Base-by-base conservation (phyloP, 2,113 vertebrate species). In the Odontesthes bonariensis region DNA sequence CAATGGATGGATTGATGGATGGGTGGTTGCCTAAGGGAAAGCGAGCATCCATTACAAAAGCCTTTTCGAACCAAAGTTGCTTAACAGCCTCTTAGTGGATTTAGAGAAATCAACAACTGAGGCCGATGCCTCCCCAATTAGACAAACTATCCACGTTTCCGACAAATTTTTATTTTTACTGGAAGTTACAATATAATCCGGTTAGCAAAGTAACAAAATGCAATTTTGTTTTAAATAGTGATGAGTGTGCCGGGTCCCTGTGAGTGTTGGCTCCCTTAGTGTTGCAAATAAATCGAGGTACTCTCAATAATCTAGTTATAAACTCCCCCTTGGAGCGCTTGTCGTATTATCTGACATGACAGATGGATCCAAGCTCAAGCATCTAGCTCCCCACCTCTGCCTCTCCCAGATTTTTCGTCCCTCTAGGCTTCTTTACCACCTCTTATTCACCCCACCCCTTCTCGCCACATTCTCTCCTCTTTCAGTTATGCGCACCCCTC, bases 321-420 rank as follows among this genome's bases (percentile, higher is more conserved):
- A 88, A 69, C 79, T 82, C 72, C 75, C 79, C 75, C 79, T 76
- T 67, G 47, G 58, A 91, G 76, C 61, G 11, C 79, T 73, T 80
- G 90, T 92, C 90, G 87, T 84, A 87, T 91, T 88, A 87, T 89
- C 81, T 82, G 83, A 89, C 84, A 88, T 89, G 91, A 92, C 88
- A 91, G 91, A 92, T 92, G 82, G 85, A 83, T 85, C 35, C 13
- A 54, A 81, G 76, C 75, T 32, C 20, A 40, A 20, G 75, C 66
- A 62, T 78, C 59, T 42, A 38, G 64, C 63, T 64, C 31, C 69
- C 57, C 33, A 75, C 56, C 59, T 79, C 56, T 65, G 54, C 22
- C 47, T 54, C 60, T 71, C 62, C 23, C 49, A 71, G 16, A 35
- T 12, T 40, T 51, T 67, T 54, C 52, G 72, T 83, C 58, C 49